These are phyloP conservation scores for Agrilus cyanescens DNA, from an alignment of 2,888 invertebrate genomes.

Conservation along the genomic window DNA sequence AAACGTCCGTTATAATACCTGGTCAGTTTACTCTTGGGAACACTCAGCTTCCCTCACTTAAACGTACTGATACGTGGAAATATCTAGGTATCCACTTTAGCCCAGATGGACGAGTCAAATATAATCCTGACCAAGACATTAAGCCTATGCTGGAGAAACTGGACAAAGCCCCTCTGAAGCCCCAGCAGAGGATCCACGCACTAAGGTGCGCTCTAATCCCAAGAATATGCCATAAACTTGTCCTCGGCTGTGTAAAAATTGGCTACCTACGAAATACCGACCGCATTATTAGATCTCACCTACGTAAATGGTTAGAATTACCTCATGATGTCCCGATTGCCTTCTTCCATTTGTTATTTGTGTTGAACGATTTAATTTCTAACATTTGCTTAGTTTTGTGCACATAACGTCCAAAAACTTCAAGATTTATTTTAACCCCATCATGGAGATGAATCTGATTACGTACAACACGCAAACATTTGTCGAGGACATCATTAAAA, in stretches of 20 bases:
- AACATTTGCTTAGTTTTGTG: no score
- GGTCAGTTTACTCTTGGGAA: no score
- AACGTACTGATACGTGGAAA: not conserved
- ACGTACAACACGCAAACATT: no score
- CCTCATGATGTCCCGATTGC: conserved; percentile 22
- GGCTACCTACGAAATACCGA: conserved; percentile 20
- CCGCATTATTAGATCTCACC: conserved; percentile 19
- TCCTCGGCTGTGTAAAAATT: conserved; percentile 15
- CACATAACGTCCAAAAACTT: no score
- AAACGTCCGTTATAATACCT: no score
- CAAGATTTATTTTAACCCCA: no score
- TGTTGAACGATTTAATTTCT: no score
- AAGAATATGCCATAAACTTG: conserved; percentile 20
- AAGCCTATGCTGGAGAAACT: conserved; percentile 6
- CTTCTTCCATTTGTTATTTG: conserved; percentile 28
- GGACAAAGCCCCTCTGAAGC: no score
- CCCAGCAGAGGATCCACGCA: conserved; percentile 19
- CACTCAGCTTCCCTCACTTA: not conserved
- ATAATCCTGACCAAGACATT: no score
- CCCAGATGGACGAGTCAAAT: conserved; percentile 17
- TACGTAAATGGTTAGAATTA: conserved; percentile 23
- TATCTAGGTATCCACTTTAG: conserved; percentile 22
- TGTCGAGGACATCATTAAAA: no score
- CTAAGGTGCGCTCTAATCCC: conserved; percentile 22
- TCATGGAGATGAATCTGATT: no score